Evolutionary conservation across 2,797 vertebrate genomes (phyloP), one percentile per base, ranked within the genome.

Genomic region (Echiichthys vipera): DNA sequence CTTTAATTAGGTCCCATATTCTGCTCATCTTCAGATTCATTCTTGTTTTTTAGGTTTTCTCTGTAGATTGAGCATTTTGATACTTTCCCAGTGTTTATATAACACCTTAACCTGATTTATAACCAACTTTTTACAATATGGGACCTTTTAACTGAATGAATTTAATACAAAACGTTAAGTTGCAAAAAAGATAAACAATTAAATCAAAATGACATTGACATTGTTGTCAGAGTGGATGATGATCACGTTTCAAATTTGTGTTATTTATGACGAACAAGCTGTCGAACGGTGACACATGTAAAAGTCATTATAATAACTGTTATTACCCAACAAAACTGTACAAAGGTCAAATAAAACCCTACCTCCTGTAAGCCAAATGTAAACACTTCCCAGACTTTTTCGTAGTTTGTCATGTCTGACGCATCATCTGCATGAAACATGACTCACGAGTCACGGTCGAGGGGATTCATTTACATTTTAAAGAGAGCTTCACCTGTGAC

Each of bases 401-500:
- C 15, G 18, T 22, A 17, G 24, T 64, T 27, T 40, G 25, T 39
- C 51, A 34, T 14, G 34, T 34, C 42, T 74, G 83, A 87, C 43
- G n/a, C n/a, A 32, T 42, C 20, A 59, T 18, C 22, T 55, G 27
- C n/a, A 53, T 22, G 20, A 62, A 65, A 47, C 62, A 14, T n/a
- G 58, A 53, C 66, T 29, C 37, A 8, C 53, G 55, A 67, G 36
- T 70, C 34, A 13, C n/a, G n/a, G 3, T 12, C 4, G n/a, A 32
- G 34, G 51, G 78, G 71, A 87, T 46, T 88, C 74, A 72, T 46
- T 17, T 13, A n/a, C 3, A 11, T 66, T 65, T 69, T 32, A 50
- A n/a, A 42, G 25, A 4, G 24, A 56, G n/a, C 27, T 53, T 71
- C 67, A 49, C 66, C 76, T 27, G 55, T 85, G 85, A 90, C 80